Percentiles rank a stretch among this genome's conserved stretches.
Evolutionary conservation across 2,797 vertebrate species (phyloP).

Genomic region (Hydrolagus colliei): DNA sequence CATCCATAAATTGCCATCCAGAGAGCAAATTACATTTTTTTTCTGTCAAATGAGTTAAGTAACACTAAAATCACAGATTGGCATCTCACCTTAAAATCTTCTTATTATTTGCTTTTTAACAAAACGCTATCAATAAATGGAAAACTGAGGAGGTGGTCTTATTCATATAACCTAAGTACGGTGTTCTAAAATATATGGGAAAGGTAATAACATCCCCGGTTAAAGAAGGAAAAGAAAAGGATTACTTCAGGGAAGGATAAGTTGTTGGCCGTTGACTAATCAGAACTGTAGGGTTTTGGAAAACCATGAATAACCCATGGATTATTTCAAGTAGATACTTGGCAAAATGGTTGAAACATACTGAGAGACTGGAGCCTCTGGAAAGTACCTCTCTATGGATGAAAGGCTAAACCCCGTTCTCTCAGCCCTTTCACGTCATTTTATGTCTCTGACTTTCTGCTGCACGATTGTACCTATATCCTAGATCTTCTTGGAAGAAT

Average conservation of each 20-base stretch:
- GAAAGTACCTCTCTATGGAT: background rate
- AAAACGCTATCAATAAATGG: background rate
- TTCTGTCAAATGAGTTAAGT: background rate
- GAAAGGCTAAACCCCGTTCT: background rate
- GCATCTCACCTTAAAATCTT: background rate
- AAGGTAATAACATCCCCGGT: background rate
- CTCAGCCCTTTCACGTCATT: background rate
- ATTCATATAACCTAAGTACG: background rate
- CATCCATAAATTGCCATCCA: background rate
- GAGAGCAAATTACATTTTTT: too few species aligned
- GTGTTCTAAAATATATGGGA: background rate
- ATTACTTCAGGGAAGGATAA: constrained; percentile 13
- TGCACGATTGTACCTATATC: too few species aligned
- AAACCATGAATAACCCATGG: background rate
- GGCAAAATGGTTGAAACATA: background rate
- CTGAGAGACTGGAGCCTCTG: background rate
- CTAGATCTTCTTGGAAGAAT: too few species aligned
- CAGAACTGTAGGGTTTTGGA: background rate
- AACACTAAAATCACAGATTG: background rate
- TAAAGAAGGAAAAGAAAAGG: background rate
- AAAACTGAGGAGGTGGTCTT: background rate
- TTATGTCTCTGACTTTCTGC: too few species aligned
- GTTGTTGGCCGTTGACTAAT: background rate
- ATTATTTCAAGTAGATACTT: constrained; percentile 22
- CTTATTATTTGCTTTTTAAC: background rate